Evolutionary conservation across 2,888 invertebrate genomes (phyloP).

Genomic region (Protodeltote pygarga): DNA sequence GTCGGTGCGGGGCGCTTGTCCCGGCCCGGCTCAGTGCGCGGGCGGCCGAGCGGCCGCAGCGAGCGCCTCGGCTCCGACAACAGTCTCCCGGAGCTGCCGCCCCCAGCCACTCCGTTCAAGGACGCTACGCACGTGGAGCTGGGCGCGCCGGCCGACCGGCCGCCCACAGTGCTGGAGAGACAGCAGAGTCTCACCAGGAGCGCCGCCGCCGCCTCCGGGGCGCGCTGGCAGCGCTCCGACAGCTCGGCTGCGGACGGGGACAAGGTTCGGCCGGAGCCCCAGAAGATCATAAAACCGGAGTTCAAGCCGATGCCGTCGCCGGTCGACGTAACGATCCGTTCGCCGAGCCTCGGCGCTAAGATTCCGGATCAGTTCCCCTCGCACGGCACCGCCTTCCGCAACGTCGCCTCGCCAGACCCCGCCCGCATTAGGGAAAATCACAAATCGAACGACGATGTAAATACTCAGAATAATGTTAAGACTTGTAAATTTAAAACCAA

Average conservation of each 20-base stretch:
- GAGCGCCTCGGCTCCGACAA: conserved; percentile 59
- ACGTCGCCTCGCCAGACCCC: conserved; percentile 75
- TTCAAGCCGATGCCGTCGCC: conserved; percentile 78
- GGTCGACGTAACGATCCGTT: conserved; percentile 77
- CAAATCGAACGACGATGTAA: conserved; percentile 68
- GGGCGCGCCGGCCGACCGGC: conserved; percentile 28
- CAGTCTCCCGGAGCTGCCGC: conserved; percentile 64
- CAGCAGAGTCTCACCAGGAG: conserved; percentile 61
- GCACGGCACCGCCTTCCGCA: conserved; percentile 81
- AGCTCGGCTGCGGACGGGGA: conserved; percentile 58
- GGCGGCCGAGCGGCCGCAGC: conserved; percentile 41
- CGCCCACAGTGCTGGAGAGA: conserved; percentile 52
- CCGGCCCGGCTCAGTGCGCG: conserved; percentile 73
- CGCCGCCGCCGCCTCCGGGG: conserved; percentile 46
- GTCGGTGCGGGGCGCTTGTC: conserved; percentile 64
- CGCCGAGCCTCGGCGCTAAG: conserved; percentile 78
- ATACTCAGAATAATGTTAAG: conserved; percentile 72
- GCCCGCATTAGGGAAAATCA: conserved; percentile 54
- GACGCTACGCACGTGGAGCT: conserved; percentile 70
- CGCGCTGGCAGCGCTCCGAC: conserved; percentile 70
- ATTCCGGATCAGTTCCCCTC: conserved; percentile 79
- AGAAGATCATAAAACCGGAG: conserved; percentile 80
- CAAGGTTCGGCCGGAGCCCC: conserved; percentile 72
- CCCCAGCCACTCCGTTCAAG: conserved; percentile 74
- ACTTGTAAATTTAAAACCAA: conserved; percentile 75